phyloP scores from a whole-genome alignment of 2,888 invertebrate genomes.

The Aricia artaxerxes region DNA sequence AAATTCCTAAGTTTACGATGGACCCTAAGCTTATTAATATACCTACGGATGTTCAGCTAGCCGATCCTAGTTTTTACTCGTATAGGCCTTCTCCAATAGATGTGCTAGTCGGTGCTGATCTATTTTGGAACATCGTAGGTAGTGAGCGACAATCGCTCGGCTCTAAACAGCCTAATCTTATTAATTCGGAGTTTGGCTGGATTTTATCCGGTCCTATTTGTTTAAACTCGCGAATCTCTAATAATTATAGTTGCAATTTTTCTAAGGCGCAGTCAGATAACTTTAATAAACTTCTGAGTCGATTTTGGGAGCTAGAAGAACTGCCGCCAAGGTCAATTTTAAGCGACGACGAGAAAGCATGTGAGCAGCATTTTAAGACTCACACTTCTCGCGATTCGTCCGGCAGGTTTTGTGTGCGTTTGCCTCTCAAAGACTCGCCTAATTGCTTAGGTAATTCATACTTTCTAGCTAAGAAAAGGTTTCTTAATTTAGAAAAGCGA shows the following conservation, averaged over 20 bases:
- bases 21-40: background rate
- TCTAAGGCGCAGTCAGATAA: conserved; percentile 5
- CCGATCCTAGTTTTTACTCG: conserved; percentile 21
- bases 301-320: conserved; percentile 34
- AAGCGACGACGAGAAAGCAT: conserved; percentile 17
- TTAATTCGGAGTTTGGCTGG: conserved; percentile 7
- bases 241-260: conserved; percentile 5
- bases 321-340: background rate
- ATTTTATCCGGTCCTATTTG: conserved; percentile 25
- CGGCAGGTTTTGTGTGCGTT: conserved; percentile 28
- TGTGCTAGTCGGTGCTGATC: conserved; percentile 2
- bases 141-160: background rate
- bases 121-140: conserved; percentile 8
- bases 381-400: background rate
- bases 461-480: conserved; percentile 29
- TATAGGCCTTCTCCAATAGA: background rate
- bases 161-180: background rate
- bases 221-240: conserved; percentile 11
- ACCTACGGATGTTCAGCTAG: background rate
- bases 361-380: conserved; percentile 5
- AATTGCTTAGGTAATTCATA: conserved; percentile 32
- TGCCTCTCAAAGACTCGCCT: conserved; percentile 31
- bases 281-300: conserved; percentile 24
- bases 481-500: conserved; percentile 37
- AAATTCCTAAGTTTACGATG: background rate